Evolutionary conservation across 2,797 vertebrate genomes (phyloP), one percentile per base, ranked within the genome.

Genomic region (Argentina silus): DNA sequence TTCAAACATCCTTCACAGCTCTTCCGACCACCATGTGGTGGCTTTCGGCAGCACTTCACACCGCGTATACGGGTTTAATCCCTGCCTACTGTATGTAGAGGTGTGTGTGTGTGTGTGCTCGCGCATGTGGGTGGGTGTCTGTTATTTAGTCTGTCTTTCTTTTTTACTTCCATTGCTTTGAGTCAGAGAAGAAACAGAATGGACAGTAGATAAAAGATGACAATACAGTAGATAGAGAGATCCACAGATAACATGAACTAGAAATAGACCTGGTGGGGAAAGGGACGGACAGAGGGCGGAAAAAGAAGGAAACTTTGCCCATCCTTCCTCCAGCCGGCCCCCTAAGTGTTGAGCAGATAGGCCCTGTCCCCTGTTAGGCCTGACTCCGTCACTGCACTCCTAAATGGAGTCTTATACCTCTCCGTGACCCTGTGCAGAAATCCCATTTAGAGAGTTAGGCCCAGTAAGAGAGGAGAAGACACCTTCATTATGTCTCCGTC

Each of bases 361-460:
- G 75, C 76, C 78, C n/a, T 9, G 60, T 36, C 74, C 64, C 67
- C 65, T 45, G 43, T 60, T 61, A 27, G 42, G 56, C 73, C 73
- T 78, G 71, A 60, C 17, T 67, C 82, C 76, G 79, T 83, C 82
- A 81, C 78, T 75, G 67, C 63, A 11, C 77, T 76, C 80, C 84
- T 85, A 87, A 85, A 86, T 82, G 74, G 82, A 85, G 77, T 73
- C 67, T 77, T 86, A 85, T 89, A 65, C 73, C 77, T 57, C 68
- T 79, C 66, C 75, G 12, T 72, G 72, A 81, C 73, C 71, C 86
- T 60, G 56, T 43, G 17, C 15, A 45, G 74, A 82, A 85, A 78
- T 81, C 65, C 45, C 78, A 76, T 78, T 82, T 77, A 81, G 83
- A 86, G 83, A 73, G 83, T 88, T 79, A 88, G 82, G 80, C 82